These are phyloP conservation scores for Lates calcarifer DNA, from an alignment of 2,113 vertebrate genomes.

Conservation along the genomic window DNA sequence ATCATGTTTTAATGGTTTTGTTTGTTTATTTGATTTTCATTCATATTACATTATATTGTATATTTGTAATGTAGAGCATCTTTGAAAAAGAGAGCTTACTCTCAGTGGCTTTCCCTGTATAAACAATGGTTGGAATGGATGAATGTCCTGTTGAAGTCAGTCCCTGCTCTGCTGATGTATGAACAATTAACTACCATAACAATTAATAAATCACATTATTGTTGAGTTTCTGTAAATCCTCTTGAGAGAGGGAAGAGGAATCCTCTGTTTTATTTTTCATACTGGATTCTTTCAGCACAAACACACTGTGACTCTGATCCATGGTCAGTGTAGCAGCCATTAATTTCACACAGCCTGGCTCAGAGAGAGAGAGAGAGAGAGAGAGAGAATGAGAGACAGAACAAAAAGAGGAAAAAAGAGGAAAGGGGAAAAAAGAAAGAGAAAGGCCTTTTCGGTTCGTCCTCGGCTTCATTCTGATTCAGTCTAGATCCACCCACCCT, in stretches of 20 bases:
- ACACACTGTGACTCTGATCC: conserved; percentile 33
- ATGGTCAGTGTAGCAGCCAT: conserved; percentile 50
- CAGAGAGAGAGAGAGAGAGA: not conserved
- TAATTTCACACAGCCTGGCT: conserved; percentile 61
- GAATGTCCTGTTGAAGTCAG: not conserved
- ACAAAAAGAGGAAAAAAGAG: not conserved
- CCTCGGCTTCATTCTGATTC: conserved; percentile 35
- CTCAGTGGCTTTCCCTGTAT: too few relatives aligned
- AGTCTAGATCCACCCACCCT: conserved; percentile 33
- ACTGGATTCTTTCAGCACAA: conserved; percentile 26
- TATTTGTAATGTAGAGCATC: too few relatives aligned
- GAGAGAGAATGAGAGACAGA: not conserved
- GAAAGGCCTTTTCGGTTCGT: conserved; percentile 25
- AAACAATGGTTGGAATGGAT: too few relatives aligned
- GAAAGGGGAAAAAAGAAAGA: not conserved
- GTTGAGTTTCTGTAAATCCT: not conserved
- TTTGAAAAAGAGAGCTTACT: too few relatives aligned
- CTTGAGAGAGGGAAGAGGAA: not conserved
- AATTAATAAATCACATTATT: conserved; percentile 10
- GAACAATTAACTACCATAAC: conserved; percentile 23
- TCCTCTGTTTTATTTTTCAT: conserved; percentile 13
- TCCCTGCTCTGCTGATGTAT: not conserved
- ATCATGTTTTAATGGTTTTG: too few relatives aligned
- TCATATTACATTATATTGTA: too few relatives aligned
- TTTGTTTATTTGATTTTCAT: too few relatives aligned